These are phyloP conservation scores for Pelmatolapia mariae DNA, from an alignment of 2,113 vertebrate genomes.

Conservation along the genomic window DNA sequence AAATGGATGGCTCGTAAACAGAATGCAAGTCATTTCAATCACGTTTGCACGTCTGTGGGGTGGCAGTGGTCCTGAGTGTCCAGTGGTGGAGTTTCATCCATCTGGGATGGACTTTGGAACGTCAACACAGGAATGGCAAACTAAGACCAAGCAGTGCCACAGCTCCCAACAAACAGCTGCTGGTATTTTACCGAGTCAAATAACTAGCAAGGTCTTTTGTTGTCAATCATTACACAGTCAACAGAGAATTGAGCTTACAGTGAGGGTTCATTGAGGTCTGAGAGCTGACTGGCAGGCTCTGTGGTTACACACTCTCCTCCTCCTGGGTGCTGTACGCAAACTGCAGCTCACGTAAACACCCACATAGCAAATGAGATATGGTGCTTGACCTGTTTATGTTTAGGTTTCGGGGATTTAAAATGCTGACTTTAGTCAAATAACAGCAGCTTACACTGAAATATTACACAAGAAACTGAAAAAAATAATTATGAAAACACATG, in stretches of 20 bases:
- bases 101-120: constrained; percentile 54
- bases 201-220: constrained; percentile 51
- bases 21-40: constrained; percentile 34
- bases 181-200: constrained; percentile 2
- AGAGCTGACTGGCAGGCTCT: background rate
- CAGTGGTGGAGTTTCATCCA: background rate
- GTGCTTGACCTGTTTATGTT: background rate
- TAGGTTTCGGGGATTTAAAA: background rate
- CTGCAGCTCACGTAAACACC: background rate
- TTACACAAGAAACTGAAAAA: background rate
- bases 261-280: background rate
- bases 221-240: constrained; percentile 70
- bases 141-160: constrained; percentile 1
- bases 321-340: background rate
- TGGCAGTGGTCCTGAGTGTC: background rate
- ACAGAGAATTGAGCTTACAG: constrained; percentile 29
- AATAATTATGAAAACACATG: background rate
- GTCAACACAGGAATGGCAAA: constrained; percentile 19
- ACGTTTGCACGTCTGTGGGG: background rate
- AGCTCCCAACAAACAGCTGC: constrained; percentile 33
- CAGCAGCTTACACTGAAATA: background rate
- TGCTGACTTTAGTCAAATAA: background rate
- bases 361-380: background rate
- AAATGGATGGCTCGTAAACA: background rate
- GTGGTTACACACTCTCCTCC: background rate